Evolutionary conservation across 2,888 invertebrate species (phyloP), one percentile per base, ranked within the genome.

Genomic region (Marronus borbonicus): DNA sequence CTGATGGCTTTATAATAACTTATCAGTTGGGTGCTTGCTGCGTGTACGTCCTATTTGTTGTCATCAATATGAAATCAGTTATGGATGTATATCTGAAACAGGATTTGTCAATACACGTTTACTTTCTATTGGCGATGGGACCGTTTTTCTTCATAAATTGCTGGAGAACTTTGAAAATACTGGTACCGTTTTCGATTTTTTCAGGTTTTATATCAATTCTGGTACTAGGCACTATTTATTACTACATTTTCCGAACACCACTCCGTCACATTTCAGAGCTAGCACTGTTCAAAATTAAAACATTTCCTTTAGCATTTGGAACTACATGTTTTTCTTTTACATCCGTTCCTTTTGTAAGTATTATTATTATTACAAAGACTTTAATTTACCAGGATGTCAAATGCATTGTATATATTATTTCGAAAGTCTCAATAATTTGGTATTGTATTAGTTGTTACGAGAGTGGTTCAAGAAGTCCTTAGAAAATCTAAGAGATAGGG

Each of bases 1-100:
- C 79, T 20, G 78, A 80, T 49, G 10, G 49, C 14, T 78, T 80
- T 39, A 76, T 80, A 55, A 75, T 80, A 24, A 8, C 69, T 8
- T 79, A 60, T 49, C 80, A 79, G 69, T 17, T 75, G 17, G 80
- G 80, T 62, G 75, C 62, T 31, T 69, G 79, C 28, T 68, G 74
- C 50, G 65, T 79, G 5, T 80, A 78, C 62, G 8, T 66, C 3
- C 12, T 79, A 39, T 80, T 80, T 50, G 76, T 76, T 24, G 76
- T 52, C 8, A 8, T 64, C 0, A 80, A 79, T 44, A 2, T 76
- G 3, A 79, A 80, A 76, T 70, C 72, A 17, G 69, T 80, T 17
- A 10, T 72, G 36, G 79, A 80, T 75, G 55, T 58, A 14, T 76
- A 52, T 20, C 36, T 55, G 3, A 28, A 5, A n/a, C 17, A 76